Base-by-base conservation (phyloP, 2,888 invertebrate genomes). In the Macropis europaea region DNA sequence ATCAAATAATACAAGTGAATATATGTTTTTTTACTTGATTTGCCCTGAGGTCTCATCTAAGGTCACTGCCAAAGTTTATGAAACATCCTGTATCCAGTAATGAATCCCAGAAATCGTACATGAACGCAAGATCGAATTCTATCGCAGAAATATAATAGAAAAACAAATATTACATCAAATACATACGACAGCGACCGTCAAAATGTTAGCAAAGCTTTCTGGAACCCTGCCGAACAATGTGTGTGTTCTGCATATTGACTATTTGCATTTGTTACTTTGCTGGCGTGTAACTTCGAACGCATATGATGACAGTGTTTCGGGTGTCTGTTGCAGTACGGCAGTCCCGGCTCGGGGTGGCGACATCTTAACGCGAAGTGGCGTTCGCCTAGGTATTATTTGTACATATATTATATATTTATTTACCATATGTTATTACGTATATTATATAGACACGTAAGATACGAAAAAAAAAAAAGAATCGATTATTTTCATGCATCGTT, bases 321-420 rank as follows among this genome's bases (percentile, higher is more conserved):
- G 86, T 86, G 82, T 88, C 90, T 94, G 95, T 93, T 94, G 90
- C 96, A 96, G 96, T 96, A 95, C 96, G 96, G 93, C 95, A 95
- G 93, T 94, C 95, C 92, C 95, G 96, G 92, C 94, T 95, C 93
- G 96, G 94, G 93, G 94, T 95, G 93, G 93, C 92, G 92, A 94
- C 93, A 93, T 94, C 94, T 91, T 95, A 95, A 93, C 93, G 90
- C 91, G 92, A 91, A 92, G 91, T 86, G 87, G 86, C 84, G 86
- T 86, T 88, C 86, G 86, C 85, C 85, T 86, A 87, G 88, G 88
- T 88, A 88, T 86, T 85, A 81, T 88, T 82, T 85, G 84, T 79
- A 81, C 72, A 81, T 81, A 82, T 82, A 76, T 64, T 81, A 82
- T 82, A 76, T 64, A 70, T 61, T 70, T 67, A 69, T 66, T 73